Evolutionary conservation across 30 jellyfish, hydroid and myxozoan genomes (phyloP).

Genomic region (Aurelia sp.): DNA sequence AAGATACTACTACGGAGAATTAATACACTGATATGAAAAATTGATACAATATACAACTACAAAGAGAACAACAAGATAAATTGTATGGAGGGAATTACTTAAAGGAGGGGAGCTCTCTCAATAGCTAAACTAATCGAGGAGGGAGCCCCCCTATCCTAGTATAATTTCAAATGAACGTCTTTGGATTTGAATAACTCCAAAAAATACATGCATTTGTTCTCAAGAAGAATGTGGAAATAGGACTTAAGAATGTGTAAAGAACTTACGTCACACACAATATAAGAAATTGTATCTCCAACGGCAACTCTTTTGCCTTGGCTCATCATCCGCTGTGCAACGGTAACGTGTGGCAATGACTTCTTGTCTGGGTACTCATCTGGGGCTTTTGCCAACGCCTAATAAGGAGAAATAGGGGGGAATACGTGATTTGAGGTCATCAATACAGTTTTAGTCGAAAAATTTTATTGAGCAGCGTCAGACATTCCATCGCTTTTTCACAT

Average conservation of each 20-base stretch:
- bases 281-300: conserved; percentile 96
- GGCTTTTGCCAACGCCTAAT: conserved; percentile 83
- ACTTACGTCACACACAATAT: conserved; percentile 91
- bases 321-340: conserved; percentile 95
- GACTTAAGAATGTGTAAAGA: background rate
- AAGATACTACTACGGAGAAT: too few relatives aligned
- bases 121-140: too few relatives aligned
- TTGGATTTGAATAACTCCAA: too few relatives aligned
- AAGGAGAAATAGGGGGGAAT: background rate
- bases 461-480: background rate
- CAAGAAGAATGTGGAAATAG: too few relatives aligned
- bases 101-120: too few relatives aligned
- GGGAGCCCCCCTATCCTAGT: too few relatives aligned
- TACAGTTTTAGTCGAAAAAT: background rate
- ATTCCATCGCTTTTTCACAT: background rate
- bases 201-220: too few relatives aligned
- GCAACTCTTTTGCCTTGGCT: conserved; percentile 93
- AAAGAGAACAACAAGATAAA: too few relatives aligned
- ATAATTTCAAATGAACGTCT: too few relatives aligned
- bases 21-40: too few relatives aligned
- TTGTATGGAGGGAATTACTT: too few relatives aligned
- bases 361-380: conserved; percentile 96
- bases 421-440: background rate
- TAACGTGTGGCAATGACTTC: conserved; percentile 95
- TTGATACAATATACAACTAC: too few relatives aligned